Evolutionary conservation across 2,797 vertebrate genomes (phyloP), one percentile per base, ranked within the genome.

Genomic region (Smutsia temminckii): DNA sequence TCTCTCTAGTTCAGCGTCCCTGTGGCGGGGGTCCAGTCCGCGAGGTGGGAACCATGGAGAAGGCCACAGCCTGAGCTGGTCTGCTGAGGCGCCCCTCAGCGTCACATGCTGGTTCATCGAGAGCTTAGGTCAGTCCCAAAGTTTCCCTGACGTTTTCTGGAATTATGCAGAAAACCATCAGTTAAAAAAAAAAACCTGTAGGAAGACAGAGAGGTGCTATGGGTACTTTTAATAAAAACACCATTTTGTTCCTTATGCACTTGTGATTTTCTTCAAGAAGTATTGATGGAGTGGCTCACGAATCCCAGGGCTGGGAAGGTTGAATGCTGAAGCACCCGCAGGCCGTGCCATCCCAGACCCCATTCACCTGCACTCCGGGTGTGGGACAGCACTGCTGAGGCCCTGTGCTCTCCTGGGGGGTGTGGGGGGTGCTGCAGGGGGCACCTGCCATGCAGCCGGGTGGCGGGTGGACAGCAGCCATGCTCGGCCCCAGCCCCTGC

Each of bases 201-300:
- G 94, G 53, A 94, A 91, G 92, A 83, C 83, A 96, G 93, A 91
- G 91, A 83, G 96, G 96, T 93, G 96, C 96, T 95, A 88, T 94
- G 92, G 83, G 92, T 91, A 74, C 69, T 97, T 96, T 96, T 96
- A 97, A 97, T 97, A 97, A 97, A 97, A 96, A 79, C 72, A 16
- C 80, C 87, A 63, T 92, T 95, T 97, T 90, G 85, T 89, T 96
- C 96, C 96, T 92, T 85, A 77, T 14, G 34, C 0, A 14, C 80
- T 91, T 91, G 91, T 93, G 93, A n/a, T 29, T 89, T 95, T 94
- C 83, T 96, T 93, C 17, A 16, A 0, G 5, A 25, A 17, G 7
- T 2, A 2, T 59, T 25, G 4, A 21, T 4, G 9, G 8, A 20
- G 27, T 17, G 14, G 16, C 63, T 51, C 29, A 0, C 12, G 3